Conservation (phyloP, 2,888 invertebrate genomes). For the Zygothrica quintamaculata region DNA sequence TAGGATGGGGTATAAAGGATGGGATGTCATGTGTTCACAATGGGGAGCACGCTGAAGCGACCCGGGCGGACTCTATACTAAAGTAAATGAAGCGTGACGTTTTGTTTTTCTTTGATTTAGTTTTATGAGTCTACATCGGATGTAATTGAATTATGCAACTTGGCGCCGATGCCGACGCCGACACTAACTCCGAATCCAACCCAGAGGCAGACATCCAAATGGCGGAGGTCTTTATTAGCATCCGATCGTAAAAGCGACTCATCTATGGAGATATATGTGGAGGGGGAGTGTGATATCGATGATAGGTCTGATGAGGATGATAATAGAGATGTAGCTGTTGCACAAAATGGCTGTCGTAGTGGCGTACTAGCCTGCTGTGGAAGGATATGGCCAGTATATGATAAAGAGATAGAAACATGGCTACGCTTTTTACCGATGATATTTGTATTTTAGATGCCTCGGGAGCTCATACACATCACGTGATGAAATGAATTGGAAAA, state of each 20-base stretch:
- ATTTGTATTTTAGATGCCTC: constrained; percentile 72
- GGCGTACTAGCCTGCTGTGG: constrained; percentile 2
- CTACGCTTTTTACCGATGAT: constrained; percentile 71
- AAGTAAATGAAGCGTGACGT: constrained; percentile 83
- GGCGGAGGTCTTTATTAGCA: constrained; percentile 83
- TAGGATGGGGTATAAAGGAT: constrained; percentile 14
- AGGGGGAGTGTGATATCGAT: constrained; percentile 48
- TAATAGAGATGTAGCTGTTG: constrained; percentile 48
- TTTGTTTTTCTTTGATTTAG: constrained; percentile 84
- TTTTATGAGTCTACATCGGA: constrained; percentile 84
- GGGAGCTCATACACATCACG: constrained; percentile 29
- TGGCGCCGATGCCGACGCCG: constrained; percentile 75
- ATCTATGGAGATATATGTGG: constrained; percentile 6
- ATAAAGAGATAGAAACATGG: constrained; percentile 46
- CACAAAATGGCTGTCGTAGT: constrained; percentile 36
- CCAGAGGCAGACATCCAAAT: constrained; percentile 41
- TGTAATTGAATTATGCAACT: constrained; percentile 84
- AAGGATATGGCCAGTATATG: constrained; percentile 5
- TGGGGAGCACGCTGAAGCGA: constrained; percentile 23
- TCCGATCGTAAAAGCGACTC: constrained; percentile 74
- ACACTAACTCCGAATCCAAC: neutral
- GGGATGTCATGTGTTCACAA: constrained; percentile 1
- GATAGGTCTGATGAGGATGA: constrained; percentile 28
- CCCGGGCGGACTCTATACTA: constrained; percentile 43
- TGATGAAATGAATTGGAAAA: constrained; percentile 82